Conservation (phyloP, 2,888 invertebrate species). For the Daptonema setosum region DNA sequence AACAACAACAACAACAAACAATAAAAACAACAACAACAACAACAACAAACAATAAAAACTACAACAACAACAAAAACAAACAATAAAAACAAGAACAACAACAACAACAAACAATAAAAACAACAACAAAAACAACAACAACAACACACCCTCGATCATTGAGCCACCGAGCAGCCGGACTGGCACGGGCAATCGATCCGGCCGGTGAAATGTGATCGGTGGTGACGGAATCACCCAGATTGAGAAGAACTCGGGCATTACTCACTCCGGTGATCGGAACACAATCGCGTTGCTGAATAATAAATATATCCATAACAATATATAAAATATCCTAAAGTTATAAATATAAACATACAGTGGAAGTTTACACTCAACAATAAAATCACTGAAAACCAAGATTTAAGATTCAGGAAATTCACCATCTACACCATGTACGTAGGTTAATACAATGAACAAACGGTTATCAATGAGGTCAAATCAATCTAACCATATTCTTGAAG, state of each 20-base stretch:
- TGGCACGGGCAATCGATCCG: slow-evolving; percentile 80
- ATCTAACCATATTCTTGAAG: slow-evolving; percentile 61
- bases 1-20: neutral
- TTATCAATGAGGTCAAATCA: too few relatives aligned
- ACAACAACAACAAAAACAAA: slow-evolving; percentile 21
- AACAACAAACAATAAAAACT: neutral
- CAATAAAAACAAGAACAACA: neutral
- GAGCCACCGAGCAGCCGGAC: slow-evolving; percentile 66
- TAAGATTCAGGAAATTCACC: too few relatives aligned
- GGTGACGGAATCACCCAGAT: slow-evolving; percentile 84
- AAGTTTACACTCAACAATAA: too few relatives aligned
- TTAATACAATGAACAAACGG: too few relatives aligned
- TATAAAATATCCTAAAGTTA: too few relatives aligned
- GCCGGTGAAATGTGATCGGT: slow-evolving; percentile 98
- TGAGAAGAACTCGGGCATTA: slow-evolving; percentile 57
- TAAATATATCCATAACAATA: too few relatives aligned
- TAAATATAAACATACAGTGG: too few relatives aligned
- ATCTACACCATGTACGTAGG: too few relatives aligned
- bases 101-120: neutral
- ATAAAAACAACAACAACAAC: neutral
- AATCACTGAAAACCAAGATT: too few relatives aligned
- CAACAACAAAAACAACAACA: neutral
- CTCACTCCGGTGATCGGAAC: neutral
- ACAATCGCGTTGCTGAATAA: too few relatives aligned
- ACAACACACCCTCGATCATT: slow-evolving; percentile 42